Base-by-base conservation (phyloP, 2,797 vertebrate genomes). In the Avahi laniger region DNA sequence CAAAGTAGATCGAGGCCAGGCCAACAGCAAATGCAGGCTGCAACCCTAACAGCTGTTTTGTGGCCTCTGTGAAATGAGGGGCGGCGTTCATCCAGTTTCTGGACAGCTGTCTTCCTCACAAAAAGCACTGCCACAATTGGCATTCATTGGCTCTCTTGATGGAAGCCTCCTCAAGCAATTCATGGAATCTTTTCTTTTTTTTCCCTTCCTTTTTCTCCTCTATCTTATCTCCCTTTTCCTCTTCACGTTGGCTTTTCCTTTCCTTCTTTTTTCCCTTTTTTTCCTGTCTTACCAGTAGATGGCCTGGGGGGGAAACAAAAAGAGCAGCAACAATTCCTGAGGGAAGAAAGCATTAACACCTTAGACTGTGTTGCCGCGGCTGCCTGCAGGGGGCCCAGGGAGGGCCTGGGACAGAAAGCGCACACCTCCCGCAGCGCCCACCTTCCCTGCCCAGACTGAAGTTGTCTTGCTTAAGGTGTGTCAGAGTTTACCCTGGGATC, bases 381-480 rank as follows among this genome's bases (percentile, higher is more conserved):
- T 4, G 15, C 69, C 91, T 79, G 78, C 41, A 22, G 61, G 54
- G 30, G 73, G 59, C 69, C 75, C 46, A 41, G 52, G 79, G 28
- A 46, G 17, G 18, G 63, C 63, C 81, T 17, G 86, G 91, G 76
- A 73, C 24, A 30, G 59, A 69, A 83, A 2, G 48, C 38, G 67
- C 28, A 10, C 22, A 26, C 81, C 89, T 72, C 92, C 85, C 95
- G 81, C 82, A n/a, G 94, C 0, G 22, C 10, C 43, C 0, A 8
- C 73, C 41, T 76, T 67, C 88, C 5, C 46, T 46, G 69, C 57
- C 30, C n/a, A 87, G 73, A 35, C 79, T 82, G 8, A 35, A 17
- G 17, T 35, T 75, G 92, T 59, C 96, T 94, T 96, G 61, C 86
- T 96, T 63, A 93, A 95, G 96, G 87, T 94, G 89, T 84, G 94